Base-by-base conservation (phyloP, 2,888 invertebrate genomes). In the Habroteleia sp. region DNA sequence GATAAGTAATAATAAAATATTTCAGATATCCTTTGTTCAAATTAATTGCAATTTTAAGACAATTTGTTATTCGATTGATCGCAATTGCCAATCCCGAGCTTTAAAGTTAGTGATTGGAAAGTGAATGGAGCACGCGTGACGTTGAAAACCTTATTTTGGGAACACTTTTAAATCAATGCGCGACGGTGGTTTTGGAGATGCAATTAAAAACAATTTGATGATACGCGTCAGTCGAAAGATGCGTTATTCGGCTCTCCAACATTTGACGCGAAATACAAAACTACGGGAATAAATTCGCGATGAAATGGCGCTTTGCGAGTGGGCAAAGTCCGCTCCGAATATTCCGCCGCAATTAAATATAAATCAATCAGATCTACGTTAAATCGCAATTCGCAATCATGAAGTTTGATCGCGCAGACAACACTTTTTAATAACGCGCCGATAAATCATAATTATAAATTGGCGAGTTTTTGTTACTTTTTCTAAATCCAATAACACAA, bases 161-260 rank as follows among this genome's bases (percentile, higher is more conserved):
- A 54, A 41, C 4, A 27, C 41, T 56, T 41, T 56, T 42, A 42
- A 41, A 41, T 54, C 41, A 25, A 14, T 3, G 39, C 29, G 20
- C 52, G 27, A 54, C 25, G 41, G 29, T 17, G 41, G 42, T 17
- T 35, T 42, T 35, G 14, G 58, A 35, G 39, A 25, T 58, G 58
- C 58, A 42, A 58, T 58, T 58, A 58, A 58, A 54, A 58, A 44
- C 44, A 35, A 44, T 42, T 58, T 44, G 39, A 58, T 41, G 41
- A 17, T 7, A n/a, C 27, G 17, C 35, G 42, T 44, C 42, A 58
- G 58, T n/a, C 5, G 33, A 41, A 58, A 44, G 58, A 58, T 58
- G 58, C 25, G 33, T 56, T 56, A 23, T 42, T 56, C 11, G 39
- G 14, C 23, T 14, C 42, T 8, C 37, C 10, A 25, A 16, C 35